Evolutionary conservation across 1,140 invertebrate genomes (phyloP).

Genomic region (Lasaia peninsularis): DNA sequence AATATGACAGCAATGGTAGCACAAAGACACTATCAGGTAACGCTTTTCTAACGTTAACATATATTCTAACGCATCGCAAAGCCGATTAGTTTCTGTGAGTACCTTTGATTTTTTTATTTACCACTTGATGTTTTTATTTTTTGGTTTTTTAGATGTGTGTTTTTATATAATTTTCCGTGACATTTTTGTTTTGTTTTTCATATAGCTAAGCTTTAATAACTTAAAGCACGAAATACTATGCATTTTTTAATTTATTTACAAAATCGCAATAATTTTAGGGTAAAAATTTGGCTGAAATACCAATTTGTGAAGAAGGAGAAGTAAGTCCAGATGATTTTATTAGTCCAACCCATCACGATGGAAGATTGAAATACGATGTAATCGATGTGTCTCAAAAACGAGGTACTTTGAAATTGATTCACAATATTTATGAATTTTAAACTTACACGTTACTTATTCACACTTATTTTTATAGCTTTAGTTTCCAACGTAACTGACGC

Average conservation of each 20-base stretch:
- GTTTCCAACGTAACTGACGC: constrained; percentile 82
- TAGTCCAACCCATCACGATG: constrained; percentile 69
- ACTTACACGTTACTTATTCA: no score
- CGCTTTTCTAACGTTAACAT: constrained; percentile 30
- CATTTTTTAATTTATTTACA: constrained; percentile 4
- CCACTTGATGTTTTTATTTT: constrained; percentile 26
- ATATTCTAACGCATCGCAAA: constrained; percentile 40
- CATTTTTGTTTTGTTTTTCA: constrained; percentile 3
- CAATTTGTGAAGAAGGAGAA: constrained; percentile 80
- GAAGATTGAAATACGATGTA: constrained; percentile 62
- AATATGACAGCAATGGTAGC: constrained; percentile 80
- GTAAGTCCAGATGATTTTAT: constrained; percentile 77
- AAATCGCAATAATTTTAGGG: constrained; percentile 51
- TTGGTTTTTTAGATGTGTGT: constrained; percentile 8
- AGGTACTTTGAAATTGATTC: constrained; percentile 43
- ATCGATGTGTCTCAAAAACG: constrained; percentile 75
- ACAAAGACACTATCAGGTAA: constrained; percentile 77
- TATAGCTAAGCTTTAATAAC: neutral
- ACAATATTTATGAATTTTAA: neutral
- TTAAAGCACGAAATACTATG: neutral
- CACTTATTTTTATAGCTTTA: constrained; percentile 71
- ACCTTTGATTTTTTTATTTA: constrained; percentile 47
- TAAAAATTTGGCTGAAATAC: constrained; percentile 79
- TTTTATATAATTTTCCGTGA: neutral
- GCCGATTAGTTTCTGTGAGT: constrained; percentile 66